Percentiles rank a stretch among this genome's conserved stretches.
These are phyloP conservation scores for Saguinus oedipus DNA, from an alignment of 2,797 vertebrate species.

Conservation along the genomic window DNA sequence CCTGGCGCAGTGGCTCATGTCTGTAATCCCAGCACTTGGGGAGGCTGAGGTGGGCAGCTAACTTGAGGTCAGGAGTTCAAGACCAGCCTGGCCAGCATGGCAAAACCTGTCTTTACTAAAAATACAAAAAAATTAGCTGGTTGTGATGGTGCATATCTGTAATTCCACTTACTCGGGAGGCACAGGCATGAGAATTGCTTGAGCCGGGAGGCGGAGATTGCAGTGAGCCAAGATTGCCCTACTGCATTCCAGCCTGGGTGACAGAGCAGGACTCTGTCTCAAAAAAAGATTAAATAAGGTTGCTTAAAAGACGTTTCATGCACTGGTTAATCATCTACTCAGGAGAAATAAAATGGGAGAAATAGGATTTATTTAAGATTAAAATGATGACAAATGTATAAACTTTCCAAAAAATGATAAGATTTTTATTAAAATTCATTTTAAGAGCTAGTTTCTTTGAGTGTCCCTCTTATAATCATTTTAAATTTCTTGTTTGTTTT, in stretches of 20 bases:
- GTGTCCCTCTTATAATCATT: neutral
- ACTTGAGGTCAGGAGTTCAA: neutral
- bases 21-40: neutral
- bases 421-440: neutral
- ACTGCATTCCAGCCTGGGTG: neutral
- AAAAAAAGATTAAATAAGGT: neutral
- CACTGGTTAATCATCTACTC: neutral
- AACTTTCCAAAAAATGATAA: neutral
- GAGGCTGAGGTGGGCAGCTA: neutral
- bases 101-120: neutral
- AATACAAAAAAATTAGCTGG: neutral
- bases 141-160: neutral
- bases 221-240: neutral
- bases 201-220: neutral
- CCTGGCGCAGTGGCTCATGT: neutral
- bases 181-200: neutral
- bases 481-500: slow-evolving; percentile 23
- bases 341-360: neutral
- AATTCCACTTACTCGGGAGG: neutral
- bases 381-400: neutral
- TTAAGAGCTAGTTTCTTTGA: neutral
- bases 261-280: neutral
- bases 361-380: neutral
- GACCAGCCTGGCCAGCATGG: neutral
- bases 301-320: neutral